Evolutionary conservation across 2,797 vertebrate species (phyloP).

Genomic region (Adrianichthys oophorus): DNA sequence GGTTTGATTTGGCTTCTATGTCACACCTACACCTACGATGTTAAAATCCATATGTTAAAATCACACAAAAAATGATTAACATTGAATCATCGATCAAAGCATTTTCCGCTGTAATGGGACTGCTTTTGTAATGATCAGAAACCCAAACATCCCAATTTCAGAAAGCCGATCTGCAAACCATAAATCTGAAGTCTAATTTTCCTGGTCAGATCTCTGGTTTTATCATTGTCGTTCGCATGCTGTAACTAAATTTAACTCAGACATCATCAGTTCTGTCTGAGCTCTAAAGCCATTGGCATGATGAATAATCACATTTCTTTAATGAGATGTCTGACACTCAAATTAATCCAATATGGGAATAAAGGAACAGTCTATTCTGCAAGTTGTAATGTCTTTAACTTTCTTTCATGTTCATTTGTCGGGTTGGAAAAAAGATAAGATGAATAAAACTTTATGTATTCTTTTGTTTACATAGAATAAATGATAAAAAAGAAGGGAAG

Average conservation of each 20-base stretch:
- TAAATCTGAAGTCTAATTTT: slow-evolving; percentile 59
- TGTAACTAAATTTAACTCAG: slow-evolving; percentile 58
- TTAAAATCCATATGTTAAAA: too few species aligned
- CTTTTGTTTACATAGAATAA: slow-evolving; percentile 24
- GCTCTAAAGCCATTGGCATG: slow-evolving; percentile 29
- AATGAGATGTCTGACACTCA: slow-evolving; percentile 57
- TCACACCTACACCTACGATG: too few species aligned
- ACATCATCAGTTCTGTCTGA: slow-evolving; percentile 29
- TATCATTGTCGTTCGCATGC: slow-evolving; percentile 49
- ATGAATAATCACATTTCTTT: slow-evolving; percentile 46
- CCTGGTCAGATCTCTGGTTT: slow-evolving; percentile 42
- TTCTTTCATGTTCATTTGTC: too few species aligned
- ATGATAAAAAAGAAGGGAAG: slow-evolving; percentile 33
- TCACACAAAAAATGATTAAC: too few species aligned
- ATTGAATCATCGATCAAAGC: slow-evolving; percentile 64
- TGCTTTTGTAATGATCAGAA: slow-evolving; percentile 60
- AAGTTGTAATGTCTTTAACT: slow-evolving; percentile 29
- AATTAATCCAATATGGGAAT: slow-evolving; percentile 55
- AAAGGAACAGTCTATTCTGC: slow-evolving; percentile 53
- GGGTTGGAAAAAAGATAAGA: too few species aligned
- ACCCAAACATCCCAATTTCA: slow-evolving; percentile 55
- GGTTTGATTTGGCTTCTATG: too few species aligned
- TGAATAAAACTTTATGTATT: not conserved
- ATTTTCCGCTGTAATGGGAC: slow-evolving; percentile 74
- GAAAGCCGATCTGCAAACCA: slow-evolving; percentile 55